These are phyloP conservation scores for Pogonocherus hispidulus DNA, from an alignment of 2,888 invertebrate genomes.

Conservation along the genomic window DNA sequence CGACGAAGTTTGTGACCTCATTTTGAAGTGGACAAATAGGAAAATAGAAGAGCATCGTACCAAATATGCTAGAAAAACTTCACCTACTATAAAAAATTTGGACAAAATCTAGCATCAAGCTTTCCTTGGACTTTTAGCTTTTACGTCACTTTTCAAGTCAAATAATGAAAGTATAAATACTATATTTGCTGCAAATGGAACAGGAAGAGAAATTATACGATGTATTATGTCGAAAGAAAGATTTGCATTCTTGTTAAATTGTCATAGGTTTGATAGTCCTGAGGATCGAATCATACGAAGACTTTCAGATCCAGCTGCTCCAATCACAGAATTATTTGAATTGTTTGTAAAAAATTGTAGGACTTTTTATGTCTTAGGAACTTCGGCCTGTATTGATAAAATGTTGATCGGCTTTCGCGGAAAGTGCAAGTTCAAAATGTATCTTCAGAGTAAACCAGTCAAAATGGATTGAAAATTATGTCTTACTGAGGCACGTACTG, in stretches of 20 bases:
- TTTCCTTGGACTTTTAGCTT: slow-evolving; percentile 20
- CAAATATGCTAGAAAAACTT: too few species aligned
- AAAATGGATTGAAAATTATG: slow-evolving; percentile 36
- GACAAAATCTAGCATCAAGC: not conserved
- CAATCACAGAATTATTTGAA: slow-evolving; percentile 26
- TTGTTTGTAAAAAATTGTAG: slow-evolving; percentile 32
- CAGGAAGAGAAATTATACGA: slow-evolving; percentile 30
- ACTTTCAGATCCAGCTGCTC: slow-evolving; percentile 25
- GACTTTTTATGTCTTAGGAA: slow-evolving; percentile 19
- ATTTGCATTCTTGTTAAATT: slow-evolving; percentile 29
- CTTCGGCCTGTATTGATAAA: slow-evolving; percentile 24
- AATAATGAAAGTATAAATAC: slow-evolving; percentile 30
- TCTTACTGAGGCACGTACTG: slow-evolving; percentile 36
- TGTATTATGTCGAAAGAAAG: slow-evolving; percentile 20
- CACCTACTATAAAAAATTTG: too few species aligned
- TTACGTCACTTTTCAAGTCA: slow-evolving; percentile 28
- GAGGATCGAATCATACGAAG: slow-evolving; percentile 28
- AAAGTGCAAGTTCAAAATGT: slow-evolving; percentile 31
- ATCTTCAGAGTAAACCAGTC: slow-evolving; percentile 23
- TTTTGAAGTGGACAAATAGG: too few species aligned
- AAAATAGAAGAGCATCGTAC: too few species aligned
- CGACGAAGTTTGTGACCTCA: too few species aligned
- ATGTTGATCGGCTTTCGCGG: slow-evolving; percentile 31
- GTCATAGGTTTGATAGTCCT: slow-evolving; percentile 39
- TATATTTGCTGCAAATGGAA: slow-evolving; percentile 26